Evolutionary conservation across 2,888 invertebrate species (phyloP), one percentile per base, ranked within the genome.

Genomic region (Chrysodeixis includens): DNA sequence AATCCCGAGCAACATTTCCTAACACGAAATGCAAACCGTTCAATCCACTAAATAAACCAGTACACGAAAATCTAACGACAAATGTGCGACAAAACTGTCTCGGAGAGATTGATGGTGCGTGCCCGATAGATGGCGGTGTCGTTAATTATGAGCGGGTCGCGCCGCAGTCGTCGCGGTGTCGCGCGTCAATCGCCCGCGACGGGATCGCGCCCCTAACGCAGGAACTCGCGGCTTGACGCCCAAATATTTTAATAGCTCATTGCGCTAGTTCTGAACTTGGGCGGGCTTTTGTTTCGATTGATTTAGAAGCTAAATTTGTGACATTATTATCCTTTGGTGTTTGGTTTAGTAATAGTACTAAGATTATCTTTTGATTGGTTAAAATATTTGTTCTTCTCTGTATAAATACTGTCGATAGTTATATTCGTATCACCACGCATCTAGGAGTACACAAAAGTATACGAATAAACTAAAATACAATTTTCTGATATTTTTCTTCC

Each of bases 81-180:
- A 91, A 92, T 90, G 87, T 81, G 79, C 79, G 83, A 83, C 86
- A 84, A 84, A 85, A 83, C 86, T 83, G 86, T 83, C 87, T 76
- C 83, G 72, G 72, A 58, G 83, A 92, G 92, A 93, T 93, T 90
- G 92, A 94, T 93, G 87, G 88, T 81, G 88, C 92, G 92, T 91
- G 88, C 84, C 90, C 90, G 90, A 91, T 91, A 91, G 92, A 93
- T 92, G 92, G 89, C 90, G 86, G 83, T 85, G 85, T 81, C 86
- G 90, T 92, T 93, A 93, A 93, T 93, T 93, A 92, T 79, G 79
- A 84, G 85, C 86, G 61, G 64, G 78, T 61, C 73, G 61, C 71
- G 63, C 52, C 58, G 76, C 74, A 81, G 82, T 79, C 86, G 88
- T 85, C 83, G 86, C 86, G 84, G 81, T 75, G 77, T 76, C 80